A percentile compares a stretch with the other conserved stretches of the same genome.
These are phyloP conservation scores for Plusia festucae DNA, from an alignment of 2,888 invertebrate species.

Conservation along the genomic window DNA sequence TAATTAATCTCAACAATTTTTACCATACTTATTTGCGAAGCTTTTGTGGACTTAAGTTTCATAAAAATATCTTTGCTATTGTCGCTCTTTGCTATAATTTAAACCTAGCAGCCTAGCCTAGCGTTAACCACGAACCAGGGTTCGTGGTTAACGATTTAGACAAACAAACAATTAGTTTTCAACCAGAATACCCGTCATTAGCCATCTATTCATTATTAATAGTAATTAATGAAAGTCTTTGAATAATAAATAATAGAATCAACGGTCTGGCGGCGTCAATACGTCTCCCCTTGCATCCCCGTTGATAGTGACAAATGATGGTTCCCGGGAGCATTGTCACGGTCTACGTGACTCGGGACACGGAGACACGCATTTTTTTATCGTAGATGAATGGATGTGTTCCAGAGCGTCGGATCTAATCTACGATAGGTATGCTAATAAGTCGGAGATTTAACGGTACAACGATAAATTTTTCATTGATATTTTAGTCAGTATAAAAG, in stretches of 20 bases:
- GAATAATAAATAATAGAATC: conserved; percentile 8
- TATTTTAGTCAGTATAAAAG: too few species aligned
- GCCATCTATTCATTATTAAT: neutral
- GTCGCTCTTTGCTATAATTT: neutral
- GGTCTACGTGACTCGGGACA: conserved; percentile 67
- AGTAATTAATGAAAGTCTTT: conserved; percentile 1
- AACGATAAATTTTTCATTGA: neutral
- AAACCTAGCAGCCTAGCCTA: too few species aligned
- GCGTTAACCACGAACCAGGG: too few species aligned
- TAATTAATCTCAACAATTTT: too few species aligned
- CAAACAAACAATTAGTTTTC: neutral
- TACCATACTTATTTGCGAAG: too few species aligned
- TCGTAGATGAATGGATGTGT: conserved; percentile 12
- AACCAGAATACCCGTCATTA: neutral
- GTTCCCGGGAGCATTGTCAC: conserved; percentile 47
- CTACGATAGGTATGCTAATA: neutral
- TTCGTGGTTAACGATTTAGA: neutral
- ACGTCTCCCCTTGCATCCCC: conserved; percentile 46
- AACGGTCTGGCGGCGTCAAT: conserved; percentile 24
- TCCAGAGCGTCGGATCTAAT: neutral
- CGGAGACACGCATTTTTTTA: conserved; percentile 41
- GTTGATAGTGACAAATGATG: conserved; percentile 72
- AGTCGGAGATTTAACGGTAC: neutral
- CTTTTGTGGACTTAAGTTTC: too few species aligned
- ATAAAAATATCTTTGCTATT: neutral